Conservation (phyloP, 2,888 invertebrate genomes). For the Himalopsyche anomala region DNA sequence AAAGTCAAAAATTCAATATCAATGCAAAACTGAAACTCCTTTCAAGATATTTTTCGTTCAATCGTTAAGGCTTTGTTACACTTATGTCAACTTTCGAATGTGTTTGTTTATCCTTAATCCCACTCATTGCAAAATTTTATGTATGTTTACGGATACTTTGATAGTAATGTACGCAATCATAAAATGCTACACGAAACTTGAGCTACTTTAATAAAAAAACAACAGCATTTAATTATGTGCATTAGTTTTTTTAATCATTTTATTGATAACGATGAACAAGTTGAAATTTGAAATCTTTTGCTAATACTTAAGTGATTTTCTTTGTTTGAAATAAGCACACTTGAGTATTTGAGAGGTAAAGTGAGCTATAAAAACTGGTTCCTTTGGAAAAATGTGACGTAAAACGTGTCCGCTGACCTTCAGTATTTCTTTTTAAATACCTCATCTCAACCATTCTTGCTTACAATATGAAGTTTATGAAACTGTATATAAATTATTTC, state of each 20-base stretch:
- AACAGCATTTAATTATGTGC: not conserved
- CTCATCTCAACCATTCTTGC: too few species aligned
- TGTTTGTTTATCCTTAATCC: not conserved
- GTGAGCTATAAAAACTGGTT: not conserved
- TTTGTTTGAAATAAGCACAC: too few species aligned
- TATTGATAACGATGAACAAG: too few species aligned
- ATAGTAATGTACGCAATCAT: not conserved
- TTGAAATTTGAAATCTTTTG: too few species aligned
- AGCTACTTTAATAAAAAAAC: not conserved
- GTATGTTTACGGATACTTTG: not conserved
- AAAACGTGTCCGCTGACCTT: not conserved
- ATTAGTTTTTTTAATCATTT: too few species aligned
- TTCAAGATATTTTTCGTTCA: too few species aligned
- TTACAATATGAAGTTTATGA: too few species aligned
- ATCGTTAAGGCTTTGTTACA: not conserved
- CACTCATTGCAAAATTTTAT: not conserved
- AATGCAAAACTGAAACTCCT: too few species aligned
- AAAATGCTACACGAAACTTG: not conserved
- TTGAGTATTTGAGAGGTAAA: not conserved
- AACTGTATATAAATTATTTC: too few species aligned
- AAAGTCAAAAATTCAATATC: too few species aligned
- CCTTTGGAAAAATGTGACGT: conserved; percentile 6
- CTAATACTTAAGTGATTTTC: too few species aligned
- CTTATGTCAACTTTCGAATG: conserved; percentile 14
- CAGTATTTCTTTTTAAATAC: too few species aligned